A percentile compares a stretch with the other conserved stretches of the same genome.
phyloP scores from a whole-genome alignment of 2,888 invertebrate genomes.

The Prosapia bicincta region DNA sequence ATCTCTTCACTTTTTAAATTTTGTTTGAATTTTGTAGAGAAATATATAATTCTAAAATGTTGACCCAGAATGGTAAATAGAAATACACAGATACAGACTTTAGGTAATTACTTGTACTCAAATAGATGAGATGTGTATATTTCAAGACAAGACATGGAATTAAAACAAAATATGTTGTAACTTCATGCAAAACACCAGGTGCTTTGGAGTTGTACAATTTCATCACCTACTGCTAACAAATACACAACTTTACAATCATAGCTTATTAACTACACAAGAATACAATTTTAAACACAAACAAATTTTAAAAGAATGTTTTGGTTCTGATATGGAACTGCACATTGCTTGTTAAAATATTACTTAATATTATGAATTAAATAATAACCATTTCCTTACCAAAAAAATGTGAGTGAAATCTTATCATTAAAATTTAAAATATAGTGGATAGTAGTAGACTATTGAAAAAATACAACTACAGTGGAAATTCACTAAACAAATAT shows the following conservation, averaged over 20 bases:
- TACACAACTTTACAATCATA: background rate
- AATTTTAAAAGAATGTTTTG: background rate
- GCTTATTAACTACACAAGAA: background rate
- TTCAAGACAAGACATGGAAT: background rate
- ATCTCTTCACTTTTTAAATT: no score
- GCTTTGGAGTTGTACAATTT: conserved; percentile 16
- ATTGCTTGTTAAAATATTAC: background rate
- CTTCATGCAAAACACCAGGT: conserved; percentile 8
- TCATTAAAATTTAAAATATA: no score
- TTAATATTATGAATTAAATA: background rate
- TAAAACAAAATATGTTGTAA: background rate
- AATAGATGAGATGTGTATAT: background rate
- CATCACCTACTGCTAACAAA: background rate
- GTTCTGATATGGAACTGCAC: background rate
- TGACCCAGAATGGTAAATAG: background rate
- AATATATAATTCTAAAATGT: no score
- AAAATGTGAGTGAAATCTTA: background rate
- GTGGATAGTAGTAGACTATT: no score
- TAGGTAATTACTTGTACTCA: background rate
- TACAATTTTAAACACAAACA: background rate
- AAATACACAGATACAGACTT: background rate
- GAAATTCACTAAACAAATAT: no score
- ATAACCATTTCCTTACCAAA: background rate
- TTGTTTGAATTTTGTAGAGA: no score
- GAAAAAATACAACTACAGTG: no score